Base-by-base conservation (phyloP, 2,888 invertebrate species). In the Leptinotarsa juncta region DNA sequence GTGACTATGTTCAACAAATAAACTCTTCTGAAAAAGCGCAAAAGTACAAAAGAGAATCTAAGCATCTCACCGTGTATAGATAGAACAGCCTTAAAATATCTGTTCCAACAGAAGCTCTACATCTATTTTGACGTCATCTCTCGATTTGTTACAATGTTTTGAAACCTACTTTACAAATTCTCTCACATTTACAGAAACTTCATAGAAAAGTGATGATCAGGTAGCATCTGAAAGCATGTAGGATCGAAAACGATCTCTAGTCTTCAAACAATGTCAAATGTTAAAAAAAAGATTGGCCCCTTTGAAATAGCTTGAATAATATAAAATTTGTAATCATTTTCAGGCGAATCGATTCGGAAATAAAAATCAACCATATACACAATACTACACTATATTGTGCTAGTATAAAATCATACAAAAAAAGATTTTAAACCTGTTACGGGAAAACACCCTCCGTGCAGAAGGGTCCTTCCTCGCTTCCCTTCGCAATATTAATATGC, bases 361-460 rank as follows among this genome's bases (percentile, higher is more conserved):
- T 72, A 67, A 72, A 42, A 72, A 67, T 51, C 66, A 71, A 60
- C 18, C 57, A 67, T 67, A 62, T 72, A 72, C 72, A 72, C 55
- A 57, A 60, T 50, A 69, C 48, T 18, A 70, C 26, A 48, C 57
- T 53, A 57, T 57, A 69, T 48, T 69, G 69, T 69, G 69, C 60
- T 18, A 50, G 32, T 62, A 67, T 50, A 55, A 67, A 72, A 72
- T 67, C 50, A 62, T 67, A 60, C 49, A 50, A 67, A 67, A 67
- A 72, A 69, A 53, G 20, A 32, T 15, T 53, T 66, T 67, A 62
- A 60, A 72, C 51, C 4, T 53, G 26, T 26, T 16, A 70, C 23
- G 48, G 51, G 42, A 3, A 42, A 42, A 42, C 42, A 42, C 42
- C 42, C 10, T 42, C 42, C 42, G 2, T 3, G 42, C 16, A 67